Percentiles rank a stretch among this genome's conserved stretches.
phyloP scores from a whole-genome alignment of 2,888 invertebrate species.

The Meta bourneti region DNA sequence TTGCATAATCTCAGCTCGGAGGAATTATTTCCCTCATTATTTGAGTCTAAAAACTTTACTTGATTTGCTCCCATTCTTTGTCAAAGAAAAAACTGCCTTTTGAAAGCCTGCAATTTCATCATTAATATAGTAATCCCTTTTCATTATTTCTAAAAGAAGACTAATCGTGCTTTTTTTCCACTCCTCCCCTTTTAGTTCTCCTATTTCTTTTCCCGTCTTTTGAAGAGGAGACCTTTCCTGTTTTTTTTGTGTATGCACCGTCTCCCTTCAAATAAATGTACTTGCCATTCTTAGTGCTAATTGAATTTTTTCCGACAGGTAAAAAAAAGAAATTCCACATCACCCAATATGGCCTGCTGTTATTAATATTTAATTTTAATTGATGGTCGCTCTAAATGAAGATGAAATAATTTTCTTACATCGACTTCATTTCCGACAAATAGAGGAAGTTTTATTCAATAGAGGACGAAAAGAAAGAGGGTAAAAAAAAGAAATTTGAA shows the following conservation, averaged over 20 bases:
- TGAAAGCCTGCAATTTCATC: conserved; percentile 34
- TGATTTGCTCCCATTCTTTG: background rate
- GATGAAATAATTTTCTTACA: conserved; percentile 45
- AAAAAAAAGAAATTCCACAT: background rate
- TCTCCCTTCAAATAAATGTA: conserved; percentile 22
- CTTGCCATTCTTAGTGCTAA: conserved; percentile 54
- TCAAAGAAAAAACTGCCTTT: background rate
- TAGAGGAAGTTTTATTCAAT: conserved; percentile 12
- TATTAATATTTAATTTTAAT: conserved; percentile 70
- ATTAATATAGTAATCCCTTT: conserved; percentile 53
- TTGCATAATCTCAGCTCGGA: background rate
- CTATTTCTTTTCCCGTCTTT: conserved; percentile 17
- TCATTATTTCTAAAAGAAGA: conserved; percentile 51
- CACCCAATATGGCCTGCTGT: conserved; percentile 8
- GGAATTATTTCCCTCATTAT: background rate
- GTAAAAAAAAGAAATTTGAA: conserved; percentile 40
- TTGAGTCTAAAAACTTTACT: background rate
- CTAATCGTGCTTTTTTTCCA: conserved; percentile 31
- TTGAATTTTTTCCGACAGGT: conserved; percentile 48
- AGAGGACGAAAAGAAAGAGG: background rate
- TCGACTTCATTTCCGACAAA: conserved; percentile 11
- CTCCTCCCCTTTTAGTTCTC: conserved; percentile 15
- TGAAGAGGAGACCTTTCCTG: conserved; percentile 9
- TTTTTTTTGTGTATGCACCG: background rate
- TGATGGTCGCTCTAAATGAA: conserved; percentile 41